These are phyloP conservation scores for Eueremaeus valkanovi DNA, from an alignment of 2,888 invertebrate species.

Conservation along the genomic window DNA sequence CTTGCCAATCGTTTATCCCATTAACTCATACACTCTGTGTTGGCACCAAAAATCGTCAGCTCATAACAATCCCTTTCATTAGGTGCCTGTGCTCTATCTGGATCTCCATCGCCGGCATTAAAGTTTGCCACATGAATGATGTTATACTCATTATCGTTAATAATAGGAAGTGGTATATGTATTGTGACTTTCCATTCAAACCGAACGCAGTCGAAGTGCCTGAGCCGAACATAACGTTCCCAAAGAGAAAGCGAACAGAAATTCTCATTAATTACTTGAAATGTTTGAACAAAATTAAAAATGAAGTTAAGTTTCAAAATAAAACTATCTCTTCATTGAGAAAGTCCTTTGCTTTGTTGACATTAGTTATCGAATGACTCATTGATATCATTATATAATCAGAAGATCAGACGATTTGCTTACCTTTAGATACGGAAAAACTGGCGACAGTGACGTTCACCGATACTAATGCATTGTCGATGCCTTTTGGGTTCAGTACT, in stretches of 20 bases:
- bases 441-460: conserved; percentile 59
- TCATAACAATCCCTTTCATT: conserved; percentile 10
- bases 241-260: background rate
- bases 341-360: background rate
- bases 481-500: conserved; percentile 62
- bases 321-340: background rate
- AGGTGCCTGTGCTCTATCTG: background rate
- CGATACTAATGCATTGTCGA: conserved; percentile 62
- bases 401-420: background rate
- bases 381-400: background rate
- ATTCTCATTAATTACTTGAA: background rate
- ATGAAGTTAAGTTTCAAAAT: background rate
- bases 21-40: background rate
- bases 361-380: background rate
- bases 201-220: conserved; percentile 9
- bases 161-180: conserved; percentile 25
- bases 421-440: conserved; percentile 40
- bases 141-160: conserved; percentile 29
- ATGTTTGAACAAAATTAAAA: background rate
- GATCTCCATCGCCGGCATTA: background rate
- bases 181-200: conserved; percentile 13
- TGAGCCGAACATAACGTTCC: background rate
- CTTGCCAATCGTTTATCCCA: background rate
- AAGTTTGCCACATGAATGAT: conserved; percentile 9
- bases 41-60: background rate